Evolutionary conservation across 2,888 invertebrate genomes (phyloP), one percentile per base, ranked within the genome.

Genomic region (Diachrysia chrysitis): DNA sequence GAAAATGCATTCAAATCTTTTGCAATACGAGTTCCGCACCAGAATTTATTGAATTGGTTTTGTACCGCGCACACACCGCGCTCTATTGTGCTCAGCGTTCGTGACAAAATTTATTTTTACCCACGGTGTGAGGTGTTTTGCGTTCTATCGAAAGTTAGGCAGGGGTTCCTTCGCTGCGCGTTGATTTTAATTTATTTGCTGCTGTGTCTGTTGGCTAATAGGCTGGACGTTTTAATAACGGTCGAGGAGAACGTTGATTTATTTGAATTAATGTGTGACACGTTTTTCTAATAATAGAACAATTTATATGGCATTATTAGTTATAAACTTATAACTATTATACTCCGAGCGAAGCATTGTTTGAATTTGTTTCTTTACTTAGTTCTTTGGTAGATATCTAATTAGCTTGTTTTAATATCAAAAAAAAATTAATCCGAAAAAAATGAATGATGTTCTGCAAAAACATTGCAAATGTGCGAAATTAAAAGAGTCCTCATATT

Each of bases 11-110:
- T 93, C 90, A 92, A 90, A 90, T 89, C 89, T 90, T 89, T 87
- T 86, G 87, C 85, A 88, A 88, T 89, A 88, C 88, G 83, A 88
- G 86, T 87, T 86, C 85, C 85, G 84, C 84, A 82, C 79, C 80
- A 80, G 87, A 89, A 90, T 92, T 92, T 90, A 93, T 93, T 93
- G 92, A 89, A 92, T 93, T 91, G 91, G 87, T 89, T 90, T 90
- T 91, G 89, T 91, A 89, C 83, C 78, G 83, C 85, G 84, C 84
- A 86, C 82, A 88, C 87, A 84, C 84, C 83, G 87, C 83, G 81
- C 81, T 81, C 88, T 83, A 89, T 92, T 93, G 90, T 90, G 83
- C 82, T 83, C 79, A 73, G 79, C 81, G 85, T 81, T 86, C 88
- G 88, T 89, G 89, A 90, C 87, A 88, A 89, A 87, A 90, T 90